These are phyloP conservation scores for Pseudomyrmex dendroicus DNA, from an alignment of 1,140 invertebrate species.

Conservation along the genomic window DNA sequence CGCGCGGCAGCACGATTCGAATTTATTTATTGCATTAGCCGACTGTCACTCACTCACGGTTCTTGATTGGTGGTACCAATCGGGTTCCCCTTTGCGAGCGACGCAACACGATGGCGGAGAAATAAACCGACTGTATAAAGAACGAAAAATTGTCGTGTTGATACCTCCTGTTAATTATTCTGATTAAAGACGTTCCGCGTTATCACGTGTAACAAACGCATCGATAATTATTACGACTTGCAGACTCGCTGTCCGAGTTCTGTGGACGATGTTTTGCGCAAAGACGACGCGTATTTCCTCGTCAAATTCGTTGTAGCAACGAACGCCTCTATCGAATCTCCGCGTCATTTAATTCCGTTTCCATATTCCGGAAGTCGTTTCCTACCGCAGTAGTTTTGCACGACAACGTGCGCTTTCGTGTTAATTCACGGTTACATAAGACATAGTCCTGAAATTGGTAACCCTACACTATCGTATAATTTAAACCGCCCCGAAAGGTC, in stretches of 20 bases:
- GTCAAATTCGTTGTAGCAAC: too few species aligned
- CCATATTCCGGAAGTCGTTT: constrained; percentile 26
- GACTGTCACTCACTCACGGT: constrained; percentile 73
- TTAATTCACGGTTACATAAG: constrained; percentile 43
- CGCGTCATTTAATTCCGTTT: neutral
- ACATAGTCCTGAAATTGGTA: constrained; percentile 55
- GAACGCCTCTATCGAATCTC: constrained; percentile 11
- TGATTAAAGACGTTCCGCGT: constrained; percentile 57
- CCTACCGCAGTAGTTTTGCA: constrained; percentile 15
- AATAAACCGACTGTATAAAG: constrained; percentile 15
- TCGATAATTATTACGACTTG: constrained; percentile 44
- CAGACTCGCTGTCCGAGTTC: neutral
- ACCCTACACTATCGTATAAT: constrained; percentile 61
- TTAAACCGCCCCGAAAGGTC: constrained; percentile 37
- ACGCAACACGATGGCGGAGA: constrained; percentile 37
- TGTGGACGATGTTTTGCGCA: neutral
- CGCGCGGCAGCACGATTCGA: constrained; percentile 73
- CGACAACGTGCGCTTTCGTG: constrained; percentile 37
- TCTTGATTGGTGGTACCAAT: constrained; percentile 75
- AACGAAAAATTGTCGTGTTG: constrained; percentile 34
- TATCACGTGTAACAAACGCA: constrained; percentile 45
- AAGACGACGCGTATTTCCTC: neutral
- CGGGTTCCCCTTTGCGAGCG: constrained; percentile 65
- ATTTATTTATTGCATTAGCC: constrained; percentile 81
- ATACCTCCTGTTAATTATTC: constrained; percentile 68